phyloP scores from a whole-genome alignment of 2,888 invertebrate genomes.

The Rhopalosiphum nymphaeae region DNA sequence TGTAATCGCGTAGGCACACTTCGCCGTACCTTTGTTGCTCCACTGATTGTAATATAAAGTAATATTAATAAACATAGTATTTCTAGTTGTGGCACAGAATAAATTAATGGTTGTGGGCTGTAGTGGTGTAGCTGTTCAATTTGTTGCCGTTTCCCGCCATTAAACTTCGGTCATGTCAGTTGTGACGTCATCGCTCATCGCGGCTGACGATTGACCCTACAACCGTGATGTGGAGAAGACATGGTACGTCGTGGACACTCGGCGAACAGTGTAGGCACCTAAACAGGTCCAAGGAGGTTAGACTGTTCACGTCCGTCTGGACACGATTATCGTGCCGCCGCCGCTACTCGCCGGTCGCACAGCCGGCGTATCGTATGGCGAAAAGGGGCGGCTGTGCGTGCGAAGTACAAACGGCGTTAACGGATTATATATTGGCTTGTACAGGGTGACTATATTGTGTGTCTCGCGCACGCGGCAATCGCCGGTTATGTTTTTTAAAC shows the following conservation, averaged over 20 bases:
- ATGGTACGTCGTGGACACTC: not conserved
- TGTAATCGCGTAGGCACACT: too few relatives aligned
- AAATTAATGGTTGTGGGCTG: not conserved
- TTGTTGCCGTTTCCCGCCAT: not conserved
- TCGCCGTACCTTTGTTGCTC: too few relatives aligned
- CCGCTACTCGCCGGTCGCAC: not conserved
- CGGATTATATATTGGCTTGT: not conserved
- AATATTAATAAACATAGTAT: too few relatives aligned
- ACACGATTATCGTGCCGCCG: not conserved
- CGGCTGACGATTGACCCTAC: not conserved
- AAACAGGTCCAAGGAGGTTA: slow-evolving; percentile 3
- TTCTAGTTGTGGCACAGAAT: not conserved
- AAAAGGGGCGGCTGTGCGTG: slow-evolving; percentile 36
- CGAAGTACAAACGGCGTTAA: not conserved
- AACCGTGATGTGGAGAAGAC: not conserved
- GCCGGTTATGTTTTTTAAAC: not conserved
- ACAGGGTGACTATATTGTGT: not conserved
- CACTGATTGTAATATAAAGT: too few relatives aligned
- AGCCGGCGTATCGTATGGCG: not conserved
- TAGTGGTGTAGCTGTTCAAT: not conserved
- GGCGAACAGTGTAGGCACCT: not conserved
- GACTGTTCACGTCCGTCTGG: not conserved
- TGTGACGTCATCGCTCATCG: not conserved
- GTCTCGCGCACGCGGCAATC: not conserved
- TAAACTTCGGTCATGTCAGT: not conserved